Conservation (phyloP, 2,888 invertebrate species). For the Thymelicus sylvestris region DNA sequence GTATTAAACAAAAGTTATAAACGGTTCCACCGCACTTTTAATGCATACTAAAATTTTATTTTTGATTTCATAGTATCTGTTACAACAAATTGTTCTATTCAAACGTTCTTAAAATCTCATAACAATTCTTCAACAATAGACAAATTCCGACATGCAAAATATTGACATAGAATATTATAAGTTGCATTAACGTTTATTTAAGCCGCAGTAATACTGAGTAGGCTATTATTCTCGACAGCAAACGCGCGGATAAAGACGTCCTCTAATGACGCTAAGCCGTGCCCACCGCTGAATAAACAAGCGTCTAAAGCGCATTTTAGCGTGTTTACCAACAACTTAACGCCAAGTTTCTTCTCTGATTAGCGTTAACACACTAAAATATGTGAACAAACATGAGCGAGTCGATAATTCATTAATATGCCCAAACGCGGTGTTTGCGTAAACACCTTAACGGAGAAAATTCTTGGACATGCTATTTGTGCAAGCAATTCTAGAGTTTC, state of each 20-base stretch:
- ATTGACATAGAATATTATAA: background rate
- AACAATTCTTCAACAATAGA: no score
- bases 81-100: no score
- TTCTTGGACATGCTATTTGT: constrained; percentile 42
- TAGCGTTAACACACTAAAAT: constrained; percentile 69
- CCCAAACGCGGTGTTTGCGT: constrained; percentile 55
- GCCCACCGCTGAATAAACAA: constrained; percentile 28
- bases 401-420: constrained; percentile 71
- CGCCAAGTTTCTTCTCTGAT: constrained; percentile 65
- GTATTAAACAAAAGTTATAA: no score
- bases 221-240: constrained; percentile 26
- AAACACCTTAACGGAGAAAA: constrained; percentile 49
- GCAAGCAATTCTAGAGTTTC: constrained; percentile 33
- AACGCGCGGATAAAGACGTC: constrained; percentile 42
- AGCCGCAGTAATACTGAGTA: constrained; percentile 18
- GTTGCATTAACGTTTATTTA: background rate
- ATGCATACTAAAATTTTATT: no score
- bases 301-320: constrained; percentile 39
- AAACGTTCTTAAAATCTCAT: no score
- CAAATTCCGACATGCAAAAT: background rate
- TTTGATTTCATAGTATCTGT: no score
- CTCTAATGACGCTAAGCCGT: constrained; percentile 28
- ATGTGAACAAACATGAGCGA: constrained; percentile 57
- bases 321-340: constrained; percentile 65
- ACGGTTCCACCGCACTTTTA: no score